phyloP scores from a whole-genome alignment of 2,888 invertebrate genomes.

The Melieria crassipennis region DNA sequence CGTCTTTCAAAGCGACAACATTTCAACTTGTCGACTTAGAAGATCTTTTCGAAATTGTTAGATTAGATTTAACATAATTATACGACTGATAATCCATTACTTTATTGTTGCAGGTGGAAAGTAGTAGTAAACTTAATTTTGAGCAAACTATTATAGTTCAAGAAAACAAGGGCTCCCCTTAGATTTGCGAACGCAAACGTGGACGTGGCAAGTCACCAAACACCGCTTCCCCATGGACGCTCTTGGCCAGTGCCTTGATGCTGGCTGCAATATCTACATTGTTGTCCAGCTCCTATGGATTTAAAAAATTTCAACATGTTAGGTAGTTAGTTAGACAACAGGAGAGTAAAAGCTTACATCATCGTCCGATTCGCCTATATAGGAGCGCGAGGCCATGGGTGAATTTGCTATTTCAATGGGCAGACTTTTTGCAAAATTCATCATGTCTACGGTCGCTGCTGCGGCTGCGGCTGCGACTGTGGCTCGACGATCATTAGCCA shows the following conservation, averaged over 20 bases:
- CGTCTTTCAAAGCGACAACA: no score
- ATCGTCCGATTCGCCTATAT: conserved; percentile 50
- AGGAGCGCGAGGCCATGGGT: conserved; percentile 51
- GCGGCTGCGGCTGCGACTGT: conserved; percentile 17
- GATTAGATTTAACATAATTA: conserved; percentile 5
- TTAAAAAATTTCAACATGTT: neutral
- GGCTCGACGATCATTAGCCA: conserved; percentile 11
- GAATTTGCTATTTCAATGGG: conserved; percentile 79
- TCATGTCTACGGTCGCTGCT: conserved; percentile 43
- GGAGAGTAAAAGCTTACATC: conserved; percentile 53
- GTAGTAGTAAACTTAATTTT: conserved; percentile 32
- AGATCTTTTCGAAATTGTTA: no score
- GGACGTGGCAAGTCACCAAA: conserved; percentile 90
- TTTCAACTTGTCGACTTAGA: no score
- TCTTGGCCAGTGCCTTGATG: conserved; percentile 90
- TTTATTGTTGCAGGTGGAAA: no score
- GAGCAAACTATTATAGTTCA: conserved; percentile 57
- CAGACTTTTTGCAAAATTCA: conserved; percentile 76
- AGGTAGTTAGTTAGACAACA: neutral
- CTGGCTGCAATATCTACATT: conserved; percentile 88
- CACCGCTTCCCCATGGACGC: conserved; percentile 86
- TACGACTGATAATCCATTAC: neutral
- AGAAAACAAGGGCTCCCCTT: conserved; percentile 51
- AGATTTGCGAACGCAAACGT: conserved; percentile 85
- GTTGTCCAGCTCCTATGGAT: conserved; percentile 68